Evolutionary conservation across 2,797 vertebrate genomes (phyloP).

Genomic region (Labeo calbasu): DNA sequence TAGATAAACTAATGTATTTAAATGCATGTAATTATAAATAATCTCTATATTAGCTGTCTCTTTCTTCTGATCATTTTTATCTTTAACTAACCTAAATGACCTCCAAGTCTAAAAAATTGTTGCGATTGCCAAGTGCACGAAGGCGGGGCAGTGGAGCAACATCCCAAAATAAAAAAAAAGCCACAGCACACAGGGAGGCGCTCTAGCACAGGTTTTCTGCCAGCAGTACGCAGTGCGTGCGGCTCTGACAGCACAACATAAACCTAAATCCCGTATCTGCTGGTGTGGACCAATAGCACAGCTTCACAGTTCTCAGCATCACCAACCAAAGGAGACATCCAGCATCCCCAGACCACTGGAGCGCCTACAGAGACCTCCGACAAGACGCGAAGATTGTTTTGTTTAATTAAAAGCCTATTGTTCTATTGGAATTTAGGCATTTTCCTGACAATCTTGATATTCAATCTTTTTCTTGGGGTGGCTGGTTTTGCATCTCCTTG

Average conservation of each 20-base stretch:
- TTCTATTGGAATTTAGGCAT: slow-evolving; percentile 49
- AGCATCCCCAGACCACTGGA: slow-evolving; percentile 66
- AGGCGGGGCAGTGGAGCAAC: slow-evolving; percentile 52
- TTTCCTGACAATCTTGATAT: slow-evolving; percentile 37
- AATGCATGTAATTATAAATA: neutral
- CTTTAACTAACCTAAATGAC: neutral
- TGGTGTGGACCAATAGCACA: slow-evolving; percentile 75
- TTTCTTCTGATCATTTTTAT: neutral
- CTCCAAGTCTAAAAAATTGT: neutral
- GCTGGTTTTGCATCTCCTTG: slow-evolving; percentile 59
- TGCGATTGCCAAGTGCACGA: neutral
- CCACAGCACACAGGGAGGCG: slow-evolving; percentile 71
- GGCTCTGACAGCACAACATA: slow-evolving; percentile 66
- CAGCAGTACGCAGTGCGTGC: slow-evolving; percentile 61
- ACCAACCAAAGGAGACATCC: slow-evolving; percentile 64
- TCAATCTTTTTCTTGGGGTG: slow-evolving; percentile 59
- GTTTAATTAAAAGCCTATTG: slow-evolving; percentile 43
- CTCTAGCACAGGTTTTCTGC: slow-evolving; percentile 69
- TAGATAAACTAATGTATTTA: neutral
- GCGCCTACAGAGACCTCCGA: slow-evolving; percentile 55
- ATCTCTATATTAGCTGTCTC: neutral
- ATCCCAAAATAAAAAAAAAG: neutral
- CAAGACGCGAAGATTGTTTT: slow-evolving; percentile 60
- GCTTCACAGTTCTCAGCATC: slow-evolving; percentile 73
- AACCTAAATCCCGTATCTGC: slow-evolving; percentile 67